Base-by-base conservation (phyloP, 1,140 invertebrate genomes). In the Heliothis subflexa region DNA sequence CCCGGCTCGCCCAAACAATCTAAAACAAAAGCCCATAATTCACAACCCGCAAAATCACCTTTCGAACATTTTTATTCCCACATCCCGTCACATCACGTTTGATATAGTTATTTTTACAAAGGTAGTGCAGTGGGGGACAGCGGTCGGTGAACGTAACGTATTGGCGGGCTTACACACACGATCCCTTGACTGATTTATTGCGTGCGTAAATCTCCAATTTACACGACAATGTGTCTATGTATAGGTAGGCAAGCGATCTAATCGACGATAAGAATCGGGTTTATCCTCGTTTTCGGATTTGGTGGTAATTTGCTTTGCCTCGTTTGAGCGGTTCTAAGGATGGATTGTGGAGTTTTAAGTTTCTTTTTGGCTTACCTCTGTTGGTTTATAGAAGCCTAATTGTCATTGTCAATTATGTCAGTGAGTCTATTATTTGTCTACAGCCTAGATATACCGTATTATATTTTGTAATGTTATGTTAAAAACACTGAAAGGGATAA, bases 141-240 rank as follows among this genome's bases (percentile, higher is more conserved):
- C 86, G 86, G 88, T 85, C 82, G 88, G 78, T 72, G 54, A 62
- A 49, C 64, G 86, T 92, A 87, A 91, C 88, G 85, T 92, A 91
- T 91, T 80, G 87, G 86, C 74, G 77, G 89, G 91, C 89, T 92
- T 90, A 92, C 86, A 68, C 86, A 68, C 52, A 81, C 86, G 83
- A 90, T 85, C 86, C 87, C 86, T 77, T 86, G 91, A 89, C 86
- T 91, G 91, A 92, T 92, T 91, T 92, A 92, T 89, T 79, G 84
- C 81, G 79, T 79, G 78, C 81, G 87, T 84, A 91, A 90, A 92
- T 90, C 90, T 88, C 87, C 89, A 91, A 91, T 91, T 91, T 90
- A 89, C 90, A 90, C 88, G 87, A 86, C 85, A 88, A 80, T 80
- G 79, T 86, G 81, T 80, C 79, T 80, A 79, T 78, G 72, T 78